Percentiles rank a stretch among this genome's conserved stretches.
Evolutionary conservation across 1,140 invertebrate species (phyloP).

Genomic region (roundworm (Caenorhabditis elegans)): WBcel235 BX284603.4:10528001-10528500

Average conservation of each 20-base stretch:
- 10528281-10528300: too few species aligned
- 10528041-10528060: constrained; percentile 57
- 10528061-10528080: constrained; percentile 58
- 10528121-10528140: too few species aligned
- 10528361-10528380: constrained; percentile 64
- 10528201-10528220: too few species aligned
- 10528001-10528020: constrained; percentile 50
- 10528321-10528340: too few species aligned
- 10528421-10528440: constrained; percentile 99
- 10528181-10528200: too few species aligned
- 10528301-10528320: too few species aligned
- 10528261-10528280: too few species aligned
- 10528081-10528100: constrained; percentile 61
- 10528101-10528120: constrained; percentile 62
- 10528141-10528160: too few species aligned
- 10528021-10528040: constrained; percentile 48
- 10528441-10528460: constrained; percentile 97
- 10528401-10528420: constrained; percentile 95
- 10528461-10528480: constrained; percentile 93
- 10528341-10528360: too few species aligned
- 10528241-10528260: too few species aligned
- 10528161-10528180: too few species aligned
- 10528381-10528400: constrained; percentile 76
- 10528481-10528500: constrained; percentile 69
- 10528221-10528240: too few species aligned